phyloP scores from a whole-genome alignment of 1,140 invertebrate genomes.

The Sarcophaga bullata region DNA sequence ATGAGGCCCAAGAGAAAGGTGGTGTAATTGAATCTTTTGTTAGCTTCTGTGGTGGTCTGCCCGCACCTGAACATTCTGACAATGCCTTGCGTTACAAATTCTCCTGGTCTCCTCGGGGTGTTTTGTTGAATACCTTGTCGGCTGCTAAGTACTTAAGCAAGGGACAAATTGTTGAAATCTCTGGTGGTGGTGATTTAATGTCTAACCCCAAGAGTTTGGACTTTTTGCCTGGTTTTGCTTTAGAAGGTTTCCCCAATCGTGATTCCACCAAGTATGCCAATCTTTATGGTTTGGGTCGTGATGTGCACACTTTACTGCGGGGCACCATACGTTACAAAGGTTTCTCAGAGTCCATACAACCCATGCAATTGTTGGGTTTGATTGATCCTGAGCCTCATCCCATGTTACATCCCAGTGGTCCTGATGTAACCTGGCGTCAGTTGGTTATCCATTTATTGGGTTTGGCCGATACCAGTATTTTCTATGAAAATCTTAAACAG shows the following conservation, averaged over 20 bases:
- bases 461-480: slow-evolving; percentile 85
- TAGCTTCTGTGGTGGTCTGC: slow-evolving; percentile 96
- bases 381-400: slow-evolving; percentile 89
- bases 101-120: slow-evolving; percentile 94
- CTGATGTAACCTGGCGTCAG: slow-evolving; percentile 95
- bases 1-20: slow-evolving; percentile 82
- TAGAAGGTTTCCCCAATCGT: slow-evolving; percentile 95
- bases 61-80: slow-evolving; percentile 93
- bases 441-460: slow-evolving; percentile 89
- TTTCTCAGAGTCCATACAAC: slow-evolving; percentile 87
- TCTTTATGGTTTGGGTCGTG: slow-evolving; percentile 84
- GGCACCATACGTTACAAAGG: slow-evolving; percentile 92
- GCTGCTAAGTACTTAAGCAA: slow-evolving; percentile 88
- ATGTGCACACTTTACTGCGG: slow-evolving; percentile 88
- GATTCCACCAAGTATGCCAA: slow-evolving; percentile 92
- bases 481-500: slow-evolving; percentile 92
- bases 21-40: slow-evolving; percentile 92
- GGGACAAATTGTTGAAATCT: slow-evolving; percentile 90
- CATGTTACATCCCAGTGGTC: slow-evolving; percentile 90
- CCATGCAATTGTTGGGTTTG: slow-evolving; percentile 86
- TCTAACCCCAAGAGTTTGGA: slow-evolving; percentile 79
- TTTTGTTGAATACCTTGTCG: slow-evolving; percentile 88
- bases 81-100: slow-evolving; percentile 98
- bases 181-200: slow-evolving; percentile 88
- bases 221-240: slow-evolving; percentile 95